Base-by-base conservation (phyloP, 2,113 vertebrate genomes). In the Oceanodroma tethys region DNA sequence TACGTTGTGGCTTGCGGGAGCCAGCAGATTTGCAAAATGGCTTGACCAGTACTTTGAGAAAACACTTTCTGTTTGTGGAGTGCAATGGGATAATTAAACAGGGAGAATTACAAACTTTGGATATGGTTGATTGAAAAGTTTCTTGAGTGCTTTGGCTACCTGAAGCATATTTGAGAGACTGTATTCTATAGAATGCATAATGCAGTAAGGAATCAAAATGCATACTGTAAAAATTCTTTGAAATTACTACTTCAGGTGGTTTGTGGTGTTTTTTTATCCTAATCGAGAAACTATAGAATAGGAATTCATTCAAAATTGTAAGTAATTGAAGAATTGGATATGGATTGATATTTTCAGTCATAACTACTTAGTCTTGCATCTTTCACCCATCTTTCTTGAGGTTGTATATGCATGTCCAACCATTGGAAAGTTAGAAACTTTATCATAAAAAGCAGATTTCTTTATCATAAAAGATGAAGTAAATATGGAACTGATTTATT, bases 1-100 rank as follows among this genome's bases (percentile, higher is more conserved):
- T 50, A 74, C 45, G n/a, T 95, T 90, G 94, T 91, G 94, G 93
- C 98, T 96, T 94, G 47, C 96, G 70, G 96, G 84, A 97, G 82
- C 81, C 88, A 27, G 88, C 70, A 16, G 76, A 88, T 98, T 95
- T 96, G 94, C 97, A 92, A 97, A 97, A 96, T 58, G 71, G 45
- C 68, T 94, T 88, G 96, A 73, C 66, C 89, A 42, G 68, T 88
- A 42, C 93, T 95, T 81, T 74, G 73, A 91, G 88, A 86, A 96
- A 97, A 87, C 55, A 10, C 86, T 76, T 92, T 27, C 81, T 81
- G 86, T 92, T 84, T 60, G 79, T 21, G 11, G 36, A 86, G 42
- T 38, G 22, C 63, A 9, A 2, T 16, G 62, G 81, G 68, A 8
- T 36, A 88, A 50, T 95, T 88, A 87, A 96, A 76, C 25, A 52